phyloP scores from a whole-genome alignment of 2,797 vertebrate genomes.

The Ceyx erithaca region DNA sequence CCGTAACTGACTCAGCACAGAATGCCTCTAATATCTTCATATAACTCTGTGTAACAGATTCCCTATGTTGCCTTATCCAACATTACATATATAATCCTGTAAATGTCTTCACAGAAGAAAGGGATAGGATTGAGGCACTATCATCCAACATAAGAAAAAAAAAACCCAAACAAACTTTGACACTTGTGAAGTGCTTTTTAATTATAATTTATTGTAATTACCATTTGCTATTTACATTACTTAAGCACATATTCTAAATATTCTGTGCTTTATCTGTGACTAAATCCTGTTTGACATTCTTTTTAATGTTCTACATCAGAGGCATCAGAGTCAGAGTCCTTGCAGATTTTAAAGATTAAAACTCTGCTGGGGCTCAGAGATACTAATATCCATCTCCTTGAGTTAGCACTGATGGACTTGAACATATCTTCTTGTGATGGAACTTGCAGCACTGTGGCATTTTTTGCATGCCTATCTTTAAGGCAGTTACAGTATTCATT shows the following conservation, averaged over 20 bases:
- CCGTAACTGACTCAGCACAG: not conserved
- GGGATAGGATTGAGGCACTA: not conserved
- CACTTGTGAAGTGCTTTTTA: not conserved
- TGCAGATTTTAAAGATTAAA: conserved; percentile 49
- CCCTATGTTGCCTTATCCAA: not conserved
- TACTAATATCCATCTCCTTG: conserved; percentile 44
- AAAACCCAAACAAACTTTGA: not conserved
- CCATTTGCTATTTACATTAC: conserved; percentile 22
- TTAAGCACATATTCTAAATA: conserved; percentile 30
- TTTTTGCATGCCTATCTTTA: conserved; percentile 64
- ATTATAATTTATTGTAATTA: conserved; percentile 51
- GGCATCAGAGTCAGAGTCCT: not conserved
- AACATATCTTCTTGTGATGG: not conserved
- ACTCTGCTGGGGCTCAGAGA: not conserved
- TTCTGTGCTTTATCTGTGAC: not conserved
- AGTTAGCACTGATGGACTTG: conserved; percentile 20
- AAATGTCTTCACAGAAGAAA: not conserved
- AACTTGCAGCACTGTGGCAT: conserved; percentile 22
- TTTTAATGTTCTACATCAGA: conserved; percentile 50
- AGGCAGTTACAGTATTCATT: conserved; percentile 48
- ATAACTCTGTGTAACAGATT: not conserved
- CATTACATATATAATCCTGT: not conserved
- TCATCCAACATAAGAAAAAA: not conserved
- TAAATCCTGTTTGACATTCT: conserved; percentile 30
- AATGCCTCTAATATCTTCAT: not conserved